These are phyloP conservation scores for Columbina picui DNA, from an alignment of 2,113 vertebrate genomes.

Conservation along the genomic window DNA sequence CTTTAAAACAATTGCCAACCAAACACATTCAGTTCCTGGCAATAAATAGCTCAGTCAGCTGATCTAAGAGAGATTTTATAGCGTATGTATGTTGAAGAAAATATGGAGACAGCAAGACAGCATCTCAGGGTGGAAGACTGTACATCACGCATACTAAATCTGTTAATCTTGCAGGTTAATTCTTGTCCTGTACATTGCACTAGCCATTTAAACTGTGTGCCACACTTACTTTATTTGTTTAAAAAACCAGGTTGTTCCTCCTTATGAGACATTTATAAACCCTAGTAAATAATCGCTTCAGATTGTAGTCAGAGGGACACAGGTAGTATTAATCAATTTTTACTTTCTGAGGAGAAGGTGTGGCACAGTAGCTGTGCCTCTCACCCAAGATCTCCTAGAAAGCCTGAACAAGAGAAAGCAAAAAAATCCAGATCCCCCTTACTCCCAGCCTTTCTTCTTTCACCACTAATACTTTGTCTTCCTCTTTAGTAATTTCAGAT, in stretches of 20 bases:
- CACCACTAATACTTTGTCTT: not conserved
- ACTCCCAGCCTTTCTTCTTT: not conserved
- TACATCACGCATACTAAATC: not conserved
- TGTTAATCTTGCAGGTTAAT: not conserved
- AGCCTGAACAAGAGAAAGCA: not conserved
- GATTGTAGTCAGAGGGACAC: not conserved
- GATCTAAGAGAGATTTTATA: not conserved
- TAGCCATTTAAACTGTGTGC: not conserved
- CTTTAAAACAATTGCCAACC: not conserved
- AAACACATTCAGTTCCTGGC: not conserved
- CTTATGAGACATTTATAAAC: not conserved
- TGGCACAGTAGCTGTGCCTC: not conserved
- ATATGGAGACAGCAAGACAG: not conserved
- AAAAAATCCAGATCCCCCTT: not conserved
- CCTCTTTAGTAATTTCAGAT: constrained; percentile 6
- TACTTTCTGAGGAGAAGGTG: not conserved
- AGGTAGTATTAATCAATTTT: not conserved
- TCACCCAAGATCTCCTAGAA: not conserved
- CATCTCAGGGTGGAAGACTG: not conserved
- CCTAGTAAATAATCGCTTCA: not conserved
- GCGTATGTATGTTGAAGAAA: not conserved
- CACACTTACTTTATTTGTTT: not conserved
- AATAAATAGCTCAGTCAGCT: not conserved
- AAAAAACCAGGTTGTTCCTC: not conserved
- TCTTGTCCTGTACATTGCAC: not conserved